Percentiles rank a stretch among this genome's conserved stretches.
Evolutionary conservation across 1,140 invertebrate genomes (phyloP).

Genomic region (Dendrolimus punctatus): DNA sequence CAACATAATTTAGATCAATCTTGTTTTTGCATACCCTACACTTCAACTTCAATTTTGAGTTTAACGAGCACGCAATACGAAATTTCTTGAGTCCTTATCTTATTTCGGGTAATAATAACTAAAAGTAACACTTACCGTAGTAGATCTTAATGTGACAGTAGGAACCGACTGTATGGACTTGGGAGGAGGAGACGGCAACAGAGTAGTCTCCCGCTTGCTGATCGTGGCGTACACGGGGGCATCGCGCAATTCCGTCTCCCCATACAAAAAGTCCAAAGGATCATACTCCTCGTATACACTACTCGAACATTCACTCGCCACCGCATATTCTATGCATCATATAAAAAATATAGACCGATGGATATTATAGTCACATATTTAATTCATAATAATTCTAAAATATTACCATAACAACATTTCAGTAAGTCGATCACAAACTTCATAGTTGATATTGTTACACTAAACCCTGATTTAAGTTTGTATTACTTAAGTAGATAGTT

Average conservation of each 20-base stretch:
- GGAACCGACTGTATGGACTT: slow-evolving; percentile 56
- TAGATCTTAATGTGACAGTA: slow-evolving; percentile 41
- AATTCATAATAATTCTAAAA: too few relatives aligned
- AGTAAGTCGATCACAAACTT: too few relatives aligned
- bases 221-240: slow-evolving; percentile 85
- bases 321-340: slow-evolving; percentile 38
- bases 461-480: too few relatives aligned
- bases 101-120: neutral
- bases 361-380: neutral
- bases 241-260: slow-evolving; percentile 80
- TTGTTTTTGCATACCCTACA: too few relatives aligned
- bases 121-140: slow-evolving; percentile 37
- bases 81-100: too few relatives aligned
- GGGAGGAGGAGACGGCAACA: slow-evolving; percentile 73
- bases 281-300: slow-evolving; percentile 90
- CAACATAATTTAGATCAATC: too few relatives aligned
- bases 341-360: neutral
- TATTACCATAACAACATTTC: too few relatives aligned
- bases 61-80: too few relatives aligned
- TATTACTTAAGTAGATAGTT: too few relatives aligned
- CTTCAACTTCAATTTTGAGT: too few relatives aligned
- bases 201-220: slow-evolving; percentile 76
- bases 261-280: slow-evolving; percentile 88
- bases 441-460: too few relatives aligned
- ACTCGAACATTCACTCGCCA: slow-evolving; percentile 74